Conservation (phyloP, 2,797 vertebrate genomes). For the Loriculus beryllinus region DNA sequence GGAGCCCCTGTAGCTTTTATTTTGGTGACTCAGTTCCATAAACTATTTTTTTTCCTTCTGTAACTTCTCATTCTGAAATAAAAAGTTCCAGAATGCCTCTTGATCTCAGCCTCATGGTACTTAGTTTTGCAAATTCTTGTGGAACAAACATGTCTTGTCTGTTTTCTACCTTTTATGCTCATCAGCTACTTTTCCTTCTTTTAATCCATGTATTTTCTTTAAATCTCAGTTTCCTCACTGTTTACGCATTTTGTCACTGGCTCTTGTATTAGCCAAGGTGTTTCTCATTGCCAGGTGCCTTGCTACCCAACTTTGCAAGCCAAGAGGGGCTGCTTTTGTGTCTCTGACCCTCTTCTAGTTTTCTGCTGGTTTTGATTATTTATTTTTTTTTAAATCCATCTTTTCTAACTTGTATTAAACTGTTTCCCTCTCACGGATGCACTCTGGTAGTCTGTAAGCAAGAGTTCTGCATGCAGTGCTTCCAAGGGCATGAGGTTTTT, state of each 20-base stretch:
- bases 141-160: not conserved
- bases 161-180: not conserved
- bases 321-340: not conserved
- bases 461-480: not conserved
- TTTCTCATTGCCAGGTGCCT: conserved; percentile 19
- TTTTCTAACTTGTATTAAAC: not conserved
- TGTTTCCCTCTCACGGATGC: not conserved
- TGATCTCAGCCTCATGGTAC: not conserved
- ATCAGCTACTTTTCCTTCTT: not conserved
- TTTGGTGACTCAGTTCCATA: not conserved
- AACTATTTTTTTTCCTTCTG: not conserved
- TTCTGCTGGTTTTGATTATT: not conserved
- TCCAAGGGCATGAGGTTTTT: not conserved
- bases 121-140: not conserved
- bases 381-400: not conserved
- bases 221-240: not conserved
- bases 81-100: not conserved
- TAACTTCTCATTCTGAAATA: not conserved
- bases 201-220: not conserved
- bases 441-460: not conserved
- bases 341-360: not conserved
- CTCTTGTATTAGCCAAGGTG: not conserved
- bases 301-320: not conserved
- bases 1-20: not conserved
- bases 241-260: not conserved